Base-by-base conservation (phyloP, 2,113 vertebrate species). In the Peromyscus californicus region DNA sequence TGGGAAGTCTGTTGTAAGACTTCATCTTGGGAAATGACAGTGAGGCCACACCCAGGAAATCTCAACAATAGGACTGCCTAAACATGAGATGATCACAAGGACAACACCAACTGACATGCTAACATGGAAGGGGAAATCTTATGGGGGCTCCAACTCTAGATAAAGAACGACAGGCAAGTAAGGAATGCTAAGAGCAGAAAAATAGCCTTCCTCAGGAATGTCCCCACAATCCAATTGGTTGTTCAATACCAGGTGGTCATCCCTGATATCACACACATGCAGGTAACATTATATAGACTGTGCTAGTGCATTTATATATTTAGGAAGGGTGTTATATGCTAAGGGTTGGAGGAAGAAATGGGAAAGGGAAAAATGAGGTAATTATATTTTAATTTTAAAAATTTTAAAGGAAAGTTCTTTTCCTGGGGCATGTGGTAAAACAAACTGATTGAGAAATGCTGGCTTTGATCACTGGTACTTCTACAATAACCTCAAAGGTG, bases 401-500 rank as follows among this genome's bases (percentile, higher is more conserved):
- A 24, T 10, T 8, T 61, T 61, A 63, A 63, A 63, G 7, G 2
- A 63, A 42, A 54, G 12, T 22, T 69, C 17, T 48, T 42, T 36
- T 54, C 69, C 59, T 79, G 26, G 48, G 85, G 79, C 42, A 89
- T 65, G 31, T 91, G 72, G 72, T 78, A 78, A 98, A 96, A 95
- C 74, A 94, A 92, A 92, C 57, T 90, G 17, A 78, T 61, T 90
- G 22, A 59, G 42, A 94, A 92, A 94, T 75, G 33, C 39, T 93
- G 54, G 39, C 91, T 97, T 95, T 91, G 33, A 85, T 95, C 36
- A 96, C 90, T 82, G 74, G 51, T 89, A 96, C 45, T 63, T 94
- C 95, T 94, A 95, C 39, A 39, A 94, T 85, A 63, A 89, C 51
- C 96, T 95, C 87, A 87, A 96, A 97, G 82, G 96, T 63, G 94